Evolutionary conservation across 2,797 vertebrate species (phyloP), one percentile per base, ranked within the genome.

Genomic region (Hyperoplus immaculatus): DNA sequence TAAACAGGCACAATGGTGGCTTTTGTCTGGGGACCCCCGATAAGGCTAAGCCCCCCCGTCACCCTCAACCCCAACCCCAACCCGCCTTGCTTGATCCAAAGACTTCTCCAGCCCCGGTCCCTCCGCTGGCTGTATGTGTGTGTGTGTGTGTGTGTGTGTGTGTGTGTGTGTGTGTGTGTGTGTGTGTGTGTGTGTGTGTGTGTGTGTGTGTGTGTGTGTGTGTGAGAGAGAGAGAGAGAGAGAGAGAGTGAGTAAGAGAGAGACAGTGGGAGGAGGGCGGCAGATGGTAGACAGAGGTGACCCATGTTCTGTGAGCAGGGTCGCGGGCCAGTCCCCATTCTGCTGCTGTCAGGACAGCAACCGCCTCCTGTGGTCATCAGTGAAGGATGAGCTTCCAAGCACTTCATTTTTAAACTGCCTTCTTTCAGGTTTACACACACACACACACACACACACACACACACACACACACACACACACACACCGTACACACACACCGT

Each of bases 271-370:
- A 93, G 89, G 95, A 92, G 85, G 91, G 92, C 75, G 81, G 96
- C 96, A 97, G 96, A 97, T 97, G 97, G 96, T 91, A 96, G 94
- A 95, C 95, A 96, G 95, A 95, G 96, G 93, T 96, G 96, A 96
- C 95, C 96, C 94, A 88, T 95, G 94, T 94, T 94, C 93, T 91
- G 92, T 91, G 95, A 94, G 92, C 93, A 93, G 94, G 94, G 89
- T 91, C 72, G 60, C 13, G 47, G 88, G 85, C 84, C 72, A 77
- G 72, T 77, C 77, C 64, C 85, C 72, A 89, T 89, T 90, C 84
- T 89, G 76, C 78, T 81, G 80, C 87, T 91, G 90, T 91, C 89
- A 86, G 64, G 51, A 64, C 75, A 42, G 78, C 72, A 81, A 82
- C 77, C 72, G 53, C 79, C 80, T 89, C 84, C 82, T 74, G 46